Base-by-base conservation (phyloP, 2,888 invertebrate genomes). In the Lepidochrysops patricia region DNA sequence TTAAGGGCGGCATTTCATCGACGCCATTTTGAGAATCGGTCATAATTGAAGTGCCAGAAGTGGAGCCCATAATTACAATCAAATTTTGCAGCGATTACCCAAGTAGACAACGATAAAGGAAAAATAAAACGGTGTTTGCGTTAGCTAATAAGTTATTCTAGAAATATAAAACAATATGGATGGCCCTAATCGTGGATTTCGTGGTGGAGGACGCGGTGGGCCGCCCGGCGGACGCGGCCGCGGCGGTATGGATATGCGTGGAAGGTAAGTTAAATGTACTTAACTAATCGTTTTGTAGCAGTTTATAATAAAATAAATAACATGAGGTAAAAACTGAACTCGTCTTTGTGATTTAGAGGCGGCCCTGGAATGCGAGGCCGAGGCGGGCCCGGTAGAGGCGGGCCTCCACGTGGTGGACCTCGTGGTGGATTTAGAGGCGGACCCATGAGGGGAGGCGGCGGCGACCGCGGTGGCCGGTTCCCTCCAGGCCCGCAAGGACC, bases 211-310 rank as follows among this genome's bases (percentile, higher is more conserved):
- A 63, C 84, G 89, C 64, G 88, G 88, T 60, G 84, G 85, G 1
- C 88, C 85, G 32, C 81, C 77, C 35, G 85, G 87, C 57, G 69
- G 70, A 61, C 74, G 87, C 72, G 87, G 88, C 50, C 74, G 87
- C 66, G 86, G 87, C 52, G 84, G 85, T 37, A 88, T 84, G 64
- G 88, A 89, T 37, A 87, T 88, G 87, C 78, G 88, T 59, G 89
- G 89, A 68, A 80, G 89, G 89, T 89, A 74, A 13, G 4, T n/a
- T n/a, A n/a, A n/a, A n/a, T n/a, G n/a, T n/a, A n/a, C n/a, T n/a
- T n/a, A n/a, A n/a, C n/a, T n/a, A n/a, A n/a, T n/a, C n/a, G n/a
- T n/a, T n/a, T n/a, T n/a, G n/a, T n/a, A n/a, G n/a, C n/a, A n/a
- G n/a, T n/a, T n/a, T n/a, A n/a, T n/a, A 19, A 19, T 19, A 13